Conservation (phyloP, 2,888 invertebrate genomes). For the Serrognathus titanus region DNA sequence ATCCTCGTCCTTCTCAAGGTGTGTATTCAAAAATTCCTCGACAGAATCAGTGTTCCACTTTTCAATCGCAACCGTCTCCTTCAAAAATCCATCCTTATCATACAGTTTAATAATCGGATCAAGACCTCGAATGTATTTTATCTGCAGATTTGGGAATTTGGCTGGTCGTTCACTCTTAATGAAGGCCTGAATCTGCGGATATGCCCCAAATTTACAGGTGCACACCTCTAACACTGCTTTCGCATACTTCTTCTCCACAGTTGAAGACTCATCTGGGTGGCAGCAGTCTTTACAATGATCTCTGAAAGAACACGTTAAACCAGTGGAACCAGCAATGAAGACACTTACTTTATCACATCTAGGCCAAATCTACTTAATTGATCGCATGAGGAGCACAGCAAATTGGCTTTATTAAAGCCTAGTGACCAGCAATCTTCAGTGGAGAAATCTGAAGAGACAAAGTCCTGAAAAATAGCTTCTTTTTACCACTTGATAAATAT, state of each 20-base stretch:
- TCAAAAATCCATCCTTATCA: conserved; percentile 78
- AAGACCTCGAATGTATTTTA: conserved; percentile 89
- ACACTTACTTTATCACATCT: conserved; percentile 57
- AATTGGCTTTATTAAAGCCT: conserved; percentile 81
- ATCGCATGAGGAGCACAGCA: conserved; percentile 87
- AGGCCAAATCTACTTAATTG: conserved; percentile 74
- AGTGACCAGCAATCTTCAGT: conserved; percentile 79
- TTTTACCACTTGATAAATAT: not conserved
- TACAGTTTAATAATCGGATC: conserved; percentile 92
- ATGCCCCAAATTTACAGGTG: conserved; percentile 96
- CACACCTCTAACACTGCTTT: conserved; percentile 93
- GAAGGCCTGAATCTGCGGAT: conserved; percentile 98
- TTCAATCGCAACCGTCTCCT: conserved; percentile 90
- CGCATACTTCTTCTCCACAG: conserved; percentile 73
- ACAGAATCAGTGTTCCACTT: conserved; percentile 99
- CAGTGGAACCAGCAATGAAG: not conserved
- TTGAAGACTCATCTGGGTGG: conserved; percentile 66
- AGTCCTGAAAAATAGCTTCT: not conserved
- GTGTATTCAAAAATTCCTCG: conserved; percentile 90
- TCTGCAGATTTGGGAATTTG: conserved; percentile 86
- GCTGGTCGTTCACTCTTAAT: conserved; percentile 88
- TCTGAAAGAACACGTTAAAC: conserved; percentile 46
- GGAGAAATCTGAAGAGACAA: conserved; percentile 34
- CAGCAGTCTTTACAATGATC: conserved; percentile 78
- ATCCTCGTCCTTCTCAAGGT: conserved; percentile 64